Conservation (phyloP, 2,888 invertebrate genomes). For the Thymelicus lineola region DNA sequence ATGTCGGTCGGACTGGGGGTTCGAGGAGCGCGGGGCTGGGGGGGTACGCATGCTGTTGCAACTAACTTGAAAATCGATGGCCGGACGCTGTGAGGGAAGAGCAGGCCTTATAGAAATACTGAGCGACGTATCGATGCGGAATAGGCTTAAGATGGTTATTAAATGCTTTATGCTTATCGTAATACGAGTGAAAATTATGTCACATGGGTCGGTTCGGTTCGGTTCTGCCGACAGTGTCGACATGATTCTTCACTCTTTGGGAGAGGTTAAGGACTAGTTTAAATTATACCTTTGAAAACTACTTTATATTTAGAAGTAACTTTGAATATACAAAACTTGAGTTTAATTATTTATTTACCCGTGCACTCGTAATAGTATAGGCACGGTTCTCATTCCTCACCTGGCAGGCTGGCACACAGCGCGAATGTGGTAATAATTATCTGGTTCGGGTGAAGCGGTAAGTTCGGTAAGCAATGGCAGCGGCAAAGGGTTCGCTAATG, state of each 20-base stretch:
- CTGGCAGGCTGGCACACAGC: background rate
- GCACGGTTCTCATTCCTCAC: background rate
- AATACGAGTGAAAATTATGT: too few relatives aligned
- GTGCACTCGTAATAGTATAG: background rate
- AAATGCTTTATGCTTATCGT: too few relatives aligned
- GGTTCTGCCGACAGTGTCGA: too few relatives aligned
- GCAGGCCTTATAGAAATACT: constrained; percentile 26
- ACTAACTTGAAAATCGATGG: constrained; percentile 34
- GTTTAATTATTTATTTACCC: background rate
- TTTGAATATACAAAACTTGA: too few relatives aligned
- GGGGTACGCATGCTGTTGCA: constrained; percentile 33
- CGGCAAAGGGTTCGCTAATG: constrained; percentile 31
- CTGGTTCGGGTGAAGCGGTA: constrained; percentile 7
- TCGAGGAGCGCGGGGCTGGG: background rate
- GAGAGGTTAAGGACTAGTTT: too few relatives aligned
- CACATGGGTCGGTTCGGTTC: too few relatives aligned
- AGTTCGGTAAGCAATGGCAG: background rate
- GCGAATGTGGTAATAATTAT: constrained; percentile 30
- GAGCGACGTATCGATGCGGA: background rate
- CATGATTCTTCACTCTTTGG: too few relatives aligned
- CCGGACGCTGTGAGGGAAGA: constrained; percentile 25
- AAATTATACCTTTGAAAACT: too few relatives aligned
- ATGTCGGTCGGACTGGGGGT: background rate
- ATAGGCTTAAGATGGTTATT: too few relatives aligned
- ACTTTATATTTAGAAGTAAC: too few relatives aligned